Percentiles rank a stretch among this genome's conserved stretches.
Evolutionary conservation across 2,113 vertebrate genomes (phyloP).

Genomic region (Leucosticte australis): DNA sequence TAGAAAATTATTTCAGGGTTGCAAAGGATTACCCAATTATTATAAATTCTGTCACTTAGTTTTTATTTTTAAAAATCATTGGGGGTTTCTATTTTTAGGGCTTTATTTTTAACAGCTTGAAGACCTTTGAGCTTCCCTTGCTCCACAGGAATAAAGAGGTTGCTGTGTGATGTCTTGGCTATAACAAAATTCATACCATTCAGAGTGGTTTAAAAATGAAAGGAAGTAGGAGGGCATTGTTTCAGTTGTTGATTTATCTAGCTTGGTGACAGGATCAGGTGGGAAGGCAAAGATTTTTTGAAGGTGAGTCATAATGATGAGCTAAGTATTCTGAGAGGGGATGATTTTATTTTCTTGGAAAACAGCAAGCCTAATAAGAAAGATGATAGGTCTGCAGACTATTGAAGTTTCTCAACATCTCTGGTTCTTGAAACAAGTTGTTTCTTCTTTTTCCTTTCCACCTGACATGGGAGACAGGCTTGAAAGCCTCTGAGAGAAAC

Average conservation of each 20-base stretch:
- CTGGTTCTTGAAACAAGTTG: slow-evolving; percentile 25
- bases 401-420: not conserved
- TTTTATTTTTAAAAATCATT: not conserved
- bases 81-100: not conserved
- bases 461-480: slow-evolving; percentile 2
- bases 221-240: not conserved
- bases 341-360: not conserved
- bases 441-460: slow-evolving; percentile 34
- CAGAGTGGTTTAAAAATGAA: not conserved
- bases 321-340: not conserved
- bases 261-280: not conserved
- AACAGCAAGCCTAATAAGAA: not conserved
- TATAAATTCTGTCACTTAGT: not conserved
- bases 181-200: not conserved
- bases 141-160: not conserved
- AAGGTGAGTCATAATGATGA: slow-evolving; percentile 7
- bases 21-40: not conserved
- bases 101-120: not conserved
- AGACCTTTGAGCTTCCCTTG: not conserved
- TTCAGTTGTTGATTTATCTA: slow-evolving; percentile 11
- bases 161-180: not conserved
- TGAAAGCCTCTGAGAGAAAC: slow-evolving; percentile 39
- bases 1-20: not conserved
- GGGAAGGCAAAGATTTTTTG: not conserved
- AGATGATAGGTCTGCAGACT: not conserved